Evolutionary conservation across 2,113 vertebrate genomes (phyloP), one percentile per base, ranked within the genome.

Genomic region (Tenrec ecaudatus): DNA sequence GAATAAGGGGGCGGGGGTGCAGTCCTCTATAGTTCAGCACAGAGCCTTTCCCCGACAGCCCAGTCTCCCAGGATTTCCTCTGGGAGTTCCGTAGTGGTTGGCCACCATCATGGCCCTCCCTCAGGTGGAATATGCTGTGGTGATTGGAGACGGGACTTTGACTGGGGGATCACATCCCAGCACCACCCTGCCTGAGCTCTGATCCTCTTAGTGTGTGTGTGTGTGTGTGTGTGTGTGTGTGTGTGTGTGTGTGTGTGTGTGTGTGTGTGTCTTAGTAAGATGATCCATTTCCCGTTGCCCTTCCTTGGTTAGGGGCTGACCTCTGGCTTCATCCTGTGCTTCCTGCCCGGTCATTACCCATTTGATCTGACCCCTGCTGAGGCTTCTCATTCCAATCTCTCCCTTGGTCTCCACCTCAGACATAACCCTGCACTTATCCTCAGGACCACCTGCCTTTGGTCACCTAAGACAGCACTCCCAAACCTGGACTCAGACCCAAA

Each of bases 301-400:
- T 12, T 12, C 27, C 31, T 47, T 27, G 8, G 0, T 2, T 0
- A 0, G 38, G 60, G 3, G 16, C 76, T 64, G 78, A n/a, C 36
- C 4, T 76, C 31, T 2, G 15, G 47, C 71, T 36, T 23, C 38
- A 12, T n/a, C 16, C 57, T 79, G 36, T 19, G 1, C 6, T 36
- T 82, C 66, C 38, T 38, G 29, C 9, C 17, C 22, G 23, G 5
- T 53, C 20, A 27, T 10, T 60, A 4, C 31, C 2, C 1, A 29
- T 19, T 4, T 0, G 17, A 6, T n/a, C 71, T 90, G 40, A 60
- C 7, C 20, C 20, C 57, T 17, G 6, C 84, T 31, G 43, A 86
- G 25, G 11, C 3, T 33, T 40, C 6, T 33, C 8, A 23, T 20
- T 29, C 16, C 16, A 6, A 6, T 6, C 23, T 19, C 22, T 36